Evolutionary conservation across 2,888 invertebrate genomes (phyloP).

Genomic region (Epirrhoe alternata): DNA sequence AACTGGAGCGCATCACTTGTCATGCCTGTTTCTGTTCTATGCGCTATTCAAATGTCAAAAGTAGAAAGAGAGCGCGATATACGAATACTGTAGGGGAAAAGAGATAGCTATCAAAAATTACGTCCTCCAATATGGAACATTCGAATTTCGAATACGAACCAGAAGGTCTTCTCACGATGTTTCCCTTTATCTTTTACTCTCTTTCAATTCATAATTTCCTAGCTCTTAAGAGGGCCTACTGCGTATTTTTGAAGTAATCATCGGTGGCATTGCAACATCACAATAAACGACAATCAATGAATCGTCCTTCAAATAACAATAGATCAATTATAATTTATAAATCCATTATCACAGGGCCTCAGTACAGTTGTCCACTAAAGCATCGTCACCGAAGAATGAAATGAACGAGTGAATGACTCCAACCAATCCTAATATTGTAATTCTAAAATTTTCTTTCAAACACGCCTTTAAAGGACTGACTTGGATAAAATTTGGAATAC

Average conservation of each 20-base stretch:
- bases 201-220: background rate
- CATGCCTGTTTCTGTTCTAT: background rate
- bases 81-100: no score
- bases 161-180: no score
- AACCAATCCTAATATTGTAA: no score
- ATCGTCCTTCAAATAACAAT: slow-evolving; percentile 61
- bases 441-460: no score
- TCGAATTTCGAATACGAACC: no score
- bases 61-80: background rate
- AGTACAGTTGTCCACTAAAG: slow-evolving; percentile 6
- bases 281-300: slow-evolving; percentile 48
- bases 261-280: slow-evolving; percentile 28
- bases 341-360: slow-evolving; percentile 63
- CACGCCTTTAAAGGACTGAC: no score
- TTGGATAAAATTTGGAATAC: no score
- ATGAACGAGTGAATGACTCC: no score
- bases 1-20: slow-evolving; percentile 26
- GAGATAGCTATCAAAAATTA: no score
- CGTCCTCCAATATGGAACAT: no score
- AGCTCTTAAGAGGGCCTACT: background rate
- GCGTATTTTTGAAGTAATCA: background rate
- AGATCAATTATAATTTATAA: slow-evolving; percentile 61
- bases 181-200: background rate
- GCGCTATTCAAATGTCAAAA: background rate
- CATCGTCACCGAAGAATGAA: background rate